Percentiles rank a stretch among this genome's conserved stretches.
These are phyloP conservation scores for Marmota monax DNA, from an alignment of 2,113 vertebrate genomes.

Conservation along the genomic window DNA sequence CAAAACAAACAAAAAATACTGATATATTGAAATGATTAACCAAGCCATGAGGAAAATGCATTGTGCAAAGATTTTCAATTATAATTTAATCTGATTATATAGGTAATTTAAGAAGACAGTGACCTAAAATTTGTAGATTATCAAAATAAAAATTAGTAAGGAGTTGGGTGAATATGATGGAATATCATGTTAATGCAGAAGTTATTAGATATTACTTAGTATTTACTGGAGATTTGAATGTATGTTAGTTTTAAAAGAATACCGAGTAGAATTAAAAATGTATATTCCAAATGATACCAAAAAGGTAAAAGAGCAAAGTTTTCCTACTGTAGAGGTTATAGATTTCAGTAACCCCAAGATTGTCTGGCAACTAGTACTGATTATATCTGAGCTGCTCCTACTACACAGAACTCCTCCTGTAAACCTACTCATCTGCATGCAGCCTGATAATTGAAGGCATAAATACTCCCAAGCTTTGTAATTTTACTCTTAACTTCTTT, in stretches of 20 bases:
- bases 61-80: background rate
- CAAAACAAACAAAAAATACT: no score
- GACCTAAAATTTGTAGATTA: background rate
- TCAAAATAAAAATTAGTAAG: slow-evolving; percentile 25
- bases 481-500: background rate
- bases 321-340: background rate
- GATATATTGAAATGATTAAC: background rate
- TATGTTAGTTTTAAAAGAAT: background rate
- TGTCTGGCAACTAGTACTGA: background rate
- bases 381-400: background rate
- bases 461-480: background rate
- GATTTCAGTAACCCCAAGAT: background rate
- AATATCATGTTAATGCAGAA: background rate
- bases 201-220: background rate
- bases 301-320: background rate
- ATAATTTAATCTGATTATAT: background rate
- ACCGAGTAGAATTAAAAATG: background rate
- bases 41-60: background rate
- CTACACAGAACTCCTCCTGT: no score
- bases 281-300: background rate
- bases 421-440: background rate
- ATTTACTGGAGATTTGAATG: background rate
- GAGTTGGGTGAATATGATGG: background rate
- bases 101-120: background rate
- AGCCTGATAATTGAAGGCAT: background rate